These are phyloP conservation scores for Apamea sordens DNA, from an alignment of 2,888 invertebrate species.

Conservation along the genomic window DNA sequence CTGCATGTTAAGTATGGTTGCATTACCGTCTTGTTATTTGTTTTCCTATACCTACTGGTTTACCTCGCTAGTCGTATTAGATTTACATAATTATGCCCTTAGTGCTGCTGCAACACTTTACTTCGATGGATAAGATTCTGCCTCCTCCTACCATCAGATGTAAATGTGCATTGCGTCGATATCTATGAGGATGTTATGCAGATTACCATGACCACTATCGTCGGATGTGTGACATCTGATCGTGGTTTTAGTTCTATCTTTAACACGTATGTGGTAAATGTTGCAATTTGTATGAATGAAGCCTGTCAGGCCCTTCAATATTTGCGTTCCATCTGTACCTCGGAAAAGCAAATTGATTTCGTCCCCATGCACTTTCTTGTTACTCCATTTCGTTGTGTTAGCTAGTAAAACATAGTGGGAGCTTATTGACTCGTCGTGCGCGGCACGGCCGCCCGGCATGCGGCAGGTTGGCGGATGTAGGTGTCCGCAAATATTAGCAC, in stretches of 20 bases:
- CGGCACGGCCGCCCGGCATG: constrained; percentile 71
- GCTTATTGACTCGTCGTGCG: constrained; percentile 81
- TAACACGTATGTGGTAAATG: constrained; percentile 17
- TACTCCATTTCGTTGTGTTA: constrained; percentile 68
- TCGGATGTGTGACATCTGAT: neutral
- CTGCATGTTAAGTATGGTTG: constrained; percentile 40
- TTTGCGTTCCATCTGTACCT: constrained; percentile 37
- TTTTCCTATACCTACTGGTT: constrained; percentile 50
- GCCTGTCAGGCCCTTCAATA: constrained; percentile 26
- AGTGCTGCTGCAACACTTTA: constrained; percentile 21
- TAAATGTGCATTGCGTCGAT: constrained; percentile 3
- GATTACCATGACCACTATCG: neutral
- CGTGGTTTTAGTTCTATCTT: constrained; percentile 9
- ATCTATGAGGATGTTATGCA: constrained; percentile 3
- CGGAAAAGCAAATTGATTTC: constrained; percentile 55
- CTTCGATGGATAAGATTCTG: constrained; percentile 20
- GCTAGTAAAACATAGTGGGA: constrained; percentile 76
- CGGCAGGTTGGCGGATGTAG: constrained; percentile 87
- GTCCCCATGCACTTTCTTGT: constrained; percentile 65
- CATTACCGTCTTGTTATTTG: constrained; percentile 50
- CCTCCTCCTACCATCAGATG: constrained; percentile 2
- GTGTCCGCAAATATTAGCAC: constrained; percentile 89
- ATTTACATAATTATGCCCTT: constrained; percentile 56
- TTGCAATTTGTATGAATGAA: constrained; percentile 35
- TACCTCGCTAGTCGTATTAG: constrained; percentile 43